Percentiles rank a stretch among this genome's conserved stretches.
Evolutionary conservation across 2,113 vertebrate genomes (phyloP).

Genomic region (Harpagus bidentatus): DNA sequence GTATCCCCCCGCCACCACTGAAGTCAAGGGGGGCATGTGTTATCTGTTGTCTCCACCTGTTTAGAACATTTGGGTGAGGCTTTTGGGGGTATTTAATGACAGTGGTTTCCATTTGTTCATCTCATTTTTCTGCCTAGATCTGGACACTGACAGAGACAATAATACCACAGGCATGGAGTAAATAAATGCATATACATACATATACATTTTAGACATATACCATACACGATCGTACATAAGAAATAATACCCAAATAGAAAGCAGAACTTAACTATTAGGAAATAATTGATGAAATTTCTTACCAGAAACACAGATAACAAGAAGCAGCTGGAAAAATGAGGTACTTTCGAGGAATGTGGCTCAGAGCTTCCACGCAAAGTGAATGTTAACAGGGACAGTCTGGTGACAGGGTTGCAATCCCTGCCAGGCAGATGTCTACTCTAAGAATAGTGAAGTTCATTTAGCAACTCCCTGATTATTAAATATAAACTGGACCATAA

Average conservation of each 20-base stretch:
- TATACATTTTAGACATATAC: not conserved
- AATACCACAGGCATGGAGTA: not conserved
- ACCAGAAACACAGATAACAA: not conserved
- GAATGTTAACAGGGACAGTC: not conserved
- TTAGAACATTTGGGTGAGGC: not conserved
- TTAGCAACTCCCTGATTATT: not conserved
- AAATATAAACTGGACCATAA: not conserved
- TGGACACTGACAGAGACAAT: not conserved
- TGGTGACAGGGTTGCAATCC: constrained; percentile 1
- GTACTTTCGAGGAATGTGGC: not conserved
- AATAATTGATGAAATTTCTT: not conserved
- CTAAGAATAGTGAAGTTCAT: not conserved
- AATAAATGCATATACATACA: not conserved
- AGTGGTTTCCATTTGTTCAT: not conserved
- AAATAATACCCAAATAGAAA: not conserved
- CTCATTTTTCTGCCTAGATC: not conserved
- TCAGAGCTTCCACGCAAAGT: not conserved
- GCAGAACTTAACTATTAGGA: not conserved
- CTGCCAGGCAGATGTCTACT: not conserved
- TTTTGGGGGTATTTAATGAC: not conserved
- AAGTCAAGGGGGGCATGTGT: not conserved
- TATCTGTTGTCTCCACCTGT: constrained; percentile 2
- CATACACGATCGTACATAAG: not conserved
- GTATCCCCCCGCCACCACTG: not conserved
- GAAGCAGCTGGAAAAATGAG: not conserved